Conservation (phyloP, 2,113 vertebrate species). For the Chascanopsetta lugubris region DNA sequence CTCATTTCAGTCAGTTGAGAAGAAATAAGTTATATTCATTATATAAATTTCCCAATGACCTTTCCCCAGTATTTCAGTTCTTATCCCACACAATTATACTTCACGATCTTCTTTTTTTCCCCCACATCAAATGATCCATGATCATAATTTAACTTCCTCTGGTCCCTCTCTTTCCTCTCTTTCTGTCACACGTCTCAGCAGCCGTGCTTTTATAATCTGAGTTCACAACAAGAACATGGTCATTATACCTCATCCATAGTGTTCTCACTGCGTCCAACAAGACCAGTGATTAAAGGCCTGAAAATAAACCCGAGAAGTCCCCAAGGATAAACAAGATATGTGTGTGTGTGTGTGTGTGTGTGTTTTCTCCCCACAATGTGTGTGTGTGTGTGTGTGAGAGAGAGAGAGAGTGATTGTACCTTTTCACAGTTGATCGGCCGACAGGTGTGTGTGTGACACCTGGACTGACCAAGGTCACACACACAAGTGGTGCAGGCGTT, state of each 20-base stretch:
- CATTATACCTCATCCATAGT: neutral
- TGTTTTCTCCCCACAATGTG: no score
- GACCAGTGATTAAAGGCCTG: neutral
- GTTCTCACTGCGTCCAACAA: neutral
- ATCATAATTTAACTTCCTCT: no score
- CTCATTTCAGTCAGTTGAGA: no score
- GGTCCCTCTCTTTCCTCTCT: neutral
- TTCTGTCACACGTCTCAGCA: no score
- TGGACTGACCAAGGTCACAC: conserved; percentile 86
- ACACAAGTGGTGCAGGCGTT: conserved; percentile 84
- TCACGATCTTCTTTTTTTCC: no score
- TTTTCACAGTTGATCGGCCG: conserved; percentile 80
- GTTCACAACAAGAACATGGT: neutral
- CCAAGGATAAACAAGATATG: neutral
- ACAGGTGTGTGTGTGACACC: conserved; percentile 86
- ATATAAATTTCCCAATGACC: no score
- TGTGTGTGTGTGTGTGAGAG: conserved; percentile 1
- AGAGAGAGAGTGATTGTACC: conserved; percentile 74
- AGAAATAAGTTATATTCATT: no score
- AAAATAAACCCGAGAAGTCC: neutral
- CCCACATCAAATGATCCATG: no score
- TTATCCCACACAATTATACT: no score
- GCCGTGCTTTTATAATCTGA: neutral
- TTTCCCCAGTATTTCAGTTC: no score
- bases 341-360: neutral